Conservation (phyloP, 2,113 vertebrate genomes). For the Rhabdornis inornatus region DNA sequence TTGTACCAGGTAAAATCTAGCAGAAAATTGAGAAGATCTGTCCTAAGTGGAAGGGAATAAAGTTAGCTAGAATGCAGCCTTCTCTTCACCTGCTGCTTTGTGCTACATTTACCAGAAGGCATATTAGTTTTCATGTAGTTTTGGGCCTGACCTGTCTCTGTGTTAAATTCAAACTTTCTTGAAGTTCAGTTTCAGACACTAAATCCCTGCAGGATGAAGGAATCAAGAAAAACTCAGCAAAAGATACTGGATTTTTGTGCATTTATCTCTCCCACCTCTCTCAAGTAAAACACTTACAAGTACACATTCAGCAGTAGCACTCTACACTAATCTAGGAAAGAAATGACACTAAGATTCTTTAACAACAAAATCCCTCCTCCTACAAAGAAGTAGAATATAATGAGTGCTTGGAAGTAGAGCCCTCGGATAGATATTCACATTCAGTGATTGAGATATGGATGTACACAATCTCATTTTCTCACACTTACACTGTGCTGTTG, state of each 20-base stretch:
- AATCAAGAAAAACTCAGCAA: neutral
- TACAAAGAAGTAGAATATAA: neutral
- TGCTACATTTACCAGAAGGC: neutral
- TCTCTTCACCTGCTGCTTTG: neutral
- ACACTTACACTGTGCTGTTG: neutral
- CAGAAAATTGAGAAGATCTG: neutral
- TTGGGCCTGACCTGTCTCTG: neutral
- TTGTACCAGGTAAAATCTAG: neutral
- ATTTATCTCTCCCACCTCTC: neutral
- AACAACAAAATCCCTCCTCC: neutral
- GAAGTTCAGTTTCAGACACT: neutral
- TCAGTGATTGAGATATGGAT: neutral
- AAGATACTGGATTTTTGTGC: neutral
- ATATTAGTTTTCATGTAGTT: neutral
- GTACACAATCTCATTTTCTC: neutral
- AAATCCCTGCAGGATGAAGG: neutral
- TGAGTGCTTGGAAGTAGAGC: neutral
- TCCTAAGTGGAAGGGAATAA: neutral
- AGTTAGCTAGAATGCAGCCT: neutral
- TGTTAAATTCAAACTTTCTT: neutral
- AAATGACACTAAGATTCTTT: neutral
- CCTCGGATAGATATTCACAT: neutral
- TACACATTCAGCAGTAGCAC: neutral
- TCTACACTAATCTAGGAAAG: neutral
- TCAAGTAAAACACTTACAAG: fast-evolving